Conservation (phyloP, 2,797 vertebrate genomes). For the Anableps anableps region DNA sequence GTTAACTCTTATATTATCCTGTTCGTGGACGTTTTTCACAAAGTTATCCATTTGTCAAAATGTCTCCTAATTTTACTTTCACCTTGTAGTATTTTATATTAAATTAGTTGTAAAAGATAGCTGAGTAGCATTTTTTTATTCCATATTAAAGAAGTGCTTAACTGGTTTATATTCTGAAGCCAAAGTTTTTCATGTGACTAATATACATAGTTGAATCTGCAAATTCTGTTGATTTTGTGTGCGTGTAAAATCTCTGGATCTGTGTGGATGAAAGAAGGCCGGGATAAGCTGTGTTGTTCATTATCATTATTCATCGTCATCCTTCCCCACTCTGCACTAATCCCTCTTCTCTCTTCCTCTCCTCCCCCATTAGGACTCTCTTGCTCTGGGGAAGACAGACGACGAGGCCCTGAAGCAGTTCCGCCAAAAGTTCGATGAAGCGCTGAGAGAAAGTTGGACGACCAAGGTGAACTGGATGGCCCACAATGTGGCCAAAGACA, state of each 20-base stretch:
- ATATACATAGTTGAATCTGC: not conserved
- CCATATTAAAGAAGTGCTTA: not conserved
- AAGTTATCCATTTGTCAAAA: not conserved
- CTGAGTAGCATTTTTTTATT: not conserved
- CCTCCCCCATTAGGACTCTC: conserved; percentile 86
- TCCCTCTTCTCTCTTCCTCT: not conserved
- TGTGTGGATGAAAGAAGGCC: not conserved
- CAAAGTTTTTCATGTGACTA: not conserved
- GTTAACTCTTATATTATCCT: not conserved
- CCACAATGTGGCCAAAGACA: conserved; percentile 95
- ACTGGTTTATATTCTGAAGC: not conserved
- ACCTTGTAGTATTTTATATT: not conserved
- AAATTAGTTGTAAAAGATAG: not conserved
- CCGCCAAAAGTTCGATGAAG: conserved; percentile 98
- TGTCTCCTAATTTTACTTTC: not conserved
- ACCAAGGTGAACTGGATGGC: conserved; percentile 99
- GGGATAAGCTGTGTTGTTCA: not conserved
- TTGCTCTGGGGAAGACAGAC: conserved; percentile 95
- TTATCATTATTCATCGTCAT: not conserved
- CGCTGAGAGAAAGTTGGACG: conserved; percentile 97
- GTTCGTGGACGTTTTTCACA: not conserved
- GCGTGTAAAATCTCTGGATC: too few species aligned
- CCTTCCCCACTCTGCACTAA: not conserved
- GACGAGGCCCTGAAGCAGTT: conserved; percentile 98
- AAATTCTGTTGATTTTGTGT: not conserved